Percentiles rank a stretch among this genome's conserved stretches.
Conservation (phyloP, 2,797 vertebrate species). For the Chromis chromis region DNA sequence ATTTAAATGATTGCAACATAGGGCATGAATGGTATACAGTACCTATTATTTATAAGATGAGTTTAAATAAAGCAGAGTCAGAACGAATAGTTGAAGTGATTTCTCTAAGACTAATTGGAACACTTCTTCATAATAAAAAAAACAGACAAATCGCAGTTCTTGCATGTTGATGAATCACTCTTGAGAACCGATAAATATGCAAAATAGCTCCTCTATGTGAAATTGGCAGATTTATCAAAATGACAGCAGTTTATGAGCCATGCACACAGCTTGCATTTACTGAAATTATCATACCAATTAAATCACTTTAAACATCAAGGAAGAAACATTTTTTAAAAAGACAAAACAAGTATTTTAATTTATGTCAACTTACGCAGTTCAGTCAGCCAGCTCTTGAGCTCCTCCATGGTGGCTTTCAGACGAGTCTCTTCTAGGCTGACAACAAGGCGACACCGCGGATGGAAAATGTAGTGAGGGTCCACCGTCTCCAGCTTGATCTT, state of each 20-base stretch:
- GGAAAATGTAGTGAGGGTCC: slow-evolving; percentile 96
- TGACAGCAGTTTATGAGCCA: background rate
- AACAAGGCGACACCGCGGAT: slow-evolving; percentile 92
- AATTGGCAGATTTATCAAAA: slow-evolving; percentile 30
- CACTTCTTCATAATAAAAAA: background rate
- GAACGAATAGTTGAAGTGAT: background rate
- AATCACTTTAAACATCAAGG: background rate
- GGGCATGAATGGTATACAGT: background rate
- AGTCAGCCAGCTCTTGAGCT: slow-evolving; percentile 90
- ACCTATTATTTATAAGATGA: too few species aligned
- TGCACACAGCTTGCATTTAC: background rate
- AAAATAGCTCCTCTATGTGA: background rate
- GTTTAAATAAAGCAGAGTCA: background rate
- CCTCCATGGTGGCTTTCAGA: slow-evolving; percentile 96
- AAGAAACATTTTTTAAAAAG: background rate
- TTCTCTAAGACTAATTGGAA: slow-evolving; percentile 16
- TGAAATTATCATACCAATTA: background rate
- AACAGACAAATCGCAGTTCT: slow-evolving; percentile 8
- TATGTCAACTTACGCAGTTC: slow-evolving; percentile 89
- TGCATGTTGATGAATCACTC: slow-evolving; percentile 18
- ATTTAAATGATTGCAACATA: background rate
- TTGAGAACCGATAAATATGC: background rate
- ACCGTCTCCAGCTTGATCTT: slow-evolving; percentile 99
- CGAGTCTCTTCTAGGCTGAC: slow-evolving; percentile 94
- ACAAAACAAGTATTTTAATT: background rate